Conservation (phyloP, 2,113 vertebrate species). For the Mesitornis unicolor region DNA sequence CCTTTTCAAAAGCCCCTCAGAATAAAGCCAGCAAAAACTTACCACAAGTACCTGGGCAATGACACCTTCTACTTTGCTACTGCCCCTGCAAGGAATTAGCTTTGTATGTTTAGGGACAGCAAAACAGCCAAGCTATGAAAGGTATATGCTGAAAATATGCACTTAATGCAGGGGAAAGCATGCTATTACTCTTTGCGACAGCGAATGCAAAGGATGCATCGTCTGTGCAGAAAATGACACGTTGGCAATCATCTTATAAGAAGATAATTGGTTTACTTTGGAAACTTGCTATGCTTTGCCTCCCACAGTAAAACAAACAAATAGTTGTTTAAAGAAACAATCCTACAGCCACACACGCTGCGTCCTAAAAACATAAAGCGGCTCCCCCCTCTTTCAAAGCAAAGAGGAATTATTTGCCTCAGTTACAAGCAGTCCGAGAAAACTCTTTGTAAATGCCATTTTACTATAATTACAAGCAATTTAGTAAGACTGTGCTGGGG, state of each 20-base stretch:
- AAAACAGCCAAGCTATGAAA: not conserved
- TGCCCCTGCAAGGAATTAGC: not conserved
- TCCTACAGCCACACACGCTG: not conserved
- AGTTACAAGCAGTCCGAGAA: conserved; percentile 44
- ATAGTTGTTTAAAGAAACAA: conserved; percentile 45
- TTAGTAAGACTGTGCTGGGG: not conserved
- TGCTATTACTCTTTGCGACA: not conserved
- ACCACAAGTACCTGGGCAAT: not conserved
- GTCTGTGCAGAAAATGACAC: conserved; percentile 14
- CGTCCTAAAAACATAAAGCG: conserved; percentile 11
- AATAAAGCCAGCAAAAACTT: not conserved
- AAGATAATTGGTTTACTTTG: conserved; percentile 64
- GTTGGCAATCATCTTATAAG: conserved; percentile 48
- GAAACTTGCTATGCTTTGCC: conserved; percentile 59
- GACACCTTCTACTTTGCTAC: not conserved
- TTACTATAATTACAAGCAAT: conserved; percentile 65
- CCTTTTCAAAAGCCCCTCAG: not conserved
- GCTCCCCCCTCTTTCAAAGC: conserved; percentile 18
- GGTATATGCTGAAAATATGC: not conserved
- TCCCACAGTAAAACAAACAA: conserved; percentile 48
- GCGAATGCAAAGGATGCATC: not conserved
- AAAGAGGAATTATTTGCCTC: conserved; percentile 53
- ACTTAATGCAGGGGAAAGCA: not conserved
- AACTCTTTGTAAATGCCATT: conserved; percentile 71
- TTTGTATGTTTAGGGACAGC: not conserved